phyloP scores from a whole-genome alignment of 1,140 invertebrate genomes.

The Anthonomus grandis region DNA sequence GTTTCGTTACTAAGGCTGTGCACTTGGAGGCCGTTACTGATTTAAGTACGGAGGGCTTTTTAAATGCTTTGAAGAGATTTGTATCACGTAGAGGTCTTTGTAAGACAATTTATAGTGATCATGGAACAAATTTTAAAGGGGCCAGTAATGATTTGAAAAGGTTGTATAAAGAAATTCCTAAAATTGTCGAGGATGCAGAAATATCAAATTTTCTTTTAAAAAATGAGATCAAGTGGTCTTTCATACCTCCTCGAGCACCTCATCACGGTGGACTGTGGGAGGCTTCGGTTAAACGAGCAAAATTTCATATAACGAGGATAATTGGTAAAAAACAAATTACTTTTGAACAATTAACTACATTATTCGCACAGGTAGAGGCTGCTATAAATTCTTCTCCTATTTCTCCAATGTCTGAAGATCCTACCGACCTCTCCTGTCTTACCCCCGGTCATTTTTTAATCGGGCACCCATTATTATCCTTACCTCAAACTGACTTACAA shows the following conservation, averaged over 20 bases:
- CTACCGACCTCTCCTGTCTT: no score
- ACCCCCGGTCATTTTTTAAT: no score
- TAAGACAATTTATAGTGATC: not conserved
- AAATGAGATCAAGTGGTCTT: no score
- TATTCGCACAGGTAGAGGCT: not conserved
- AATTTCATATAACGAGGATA: not conserved
- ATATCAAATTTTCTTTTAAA: not conserved
- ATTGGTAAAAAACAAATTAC: not conserved
- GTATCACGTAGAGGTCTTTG: not conserved
- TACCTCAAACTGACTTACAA: not conserved
- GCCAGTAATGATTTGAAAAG: not conserved
- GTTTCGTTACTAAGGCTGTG: slow-evolving; percentile 1
- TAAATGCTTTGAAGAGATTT: no score
- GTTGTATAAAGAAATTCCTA: not conserved
- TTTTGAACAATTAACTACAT: no score
- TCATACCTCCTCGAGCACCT: not conserved
- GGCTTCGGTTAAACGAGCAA: not conserved
- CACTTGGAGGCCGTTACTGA: no score
- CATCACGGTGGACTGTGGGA: not conserved
- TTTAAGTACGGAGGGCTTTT: no score
- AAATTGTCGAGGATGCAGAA: not conserved
- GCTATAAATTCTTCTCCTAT: not conserved
- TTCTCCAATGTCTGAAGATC: no score
- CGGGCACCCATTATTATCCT: not conserved
- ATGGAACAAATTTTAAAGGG: not conserved